A percentile compares a stretch with the other conserved stretches of the same genome.
These are phyloP conservation scores for Bombus breviceps DNA, from an alignment of 1,140 invertebrate genomes.

Conservation along the genomic window DNA sequence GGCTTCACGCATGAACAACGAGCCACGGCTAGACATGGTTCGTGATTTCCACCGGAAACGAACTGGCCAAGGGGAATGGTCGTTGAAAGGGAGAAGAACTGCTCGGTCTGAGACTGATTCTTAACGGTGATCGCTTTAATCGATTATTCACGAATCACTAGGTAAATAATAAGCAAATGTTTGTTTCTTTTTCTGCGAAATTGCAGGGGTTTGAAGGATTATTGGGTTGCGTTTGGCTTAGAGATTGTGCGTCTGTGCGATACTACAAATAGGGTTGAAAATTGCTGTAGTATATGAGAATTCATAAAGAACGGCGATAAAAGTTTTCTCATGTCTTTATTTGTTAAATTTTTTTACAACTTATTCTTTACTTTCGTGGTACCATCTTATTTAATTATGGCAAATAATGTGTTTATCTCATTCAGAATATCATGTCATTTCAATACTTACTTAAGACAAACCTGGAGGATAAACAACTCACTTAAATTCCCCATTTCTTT, in stretches of 20 bases:
- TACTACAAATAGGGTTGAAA: not conserved
- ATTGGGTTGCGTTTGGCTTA: not conserved
- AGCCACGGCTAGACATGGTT: conserved; percentile 59
- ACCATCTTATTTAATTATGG: no score
- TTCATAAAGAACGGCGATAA: not conserved
- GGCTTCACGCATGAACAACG: conserved; percentile 68
- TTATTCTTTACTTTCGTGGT: no score
- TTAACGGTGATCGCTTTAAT: not conserved
- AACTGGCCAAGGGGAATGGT: conserved; percentile 50
- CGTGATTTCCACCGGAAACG: conserved; percentile 67
- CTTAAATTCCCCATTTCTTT: no score
- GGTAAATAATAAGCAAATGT: not conserved
- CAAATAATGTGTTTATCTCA: no score
- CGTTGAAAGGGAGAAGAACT: not conserved
- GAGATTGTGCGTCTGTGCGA: not conserved
- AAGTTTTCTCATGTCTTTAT: not conserved
- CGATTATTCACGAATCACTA: conserved; percentile 2
- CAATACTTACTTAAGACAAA: no score
- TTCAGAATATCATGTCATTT: no score
- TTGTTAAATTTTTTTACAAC: not conserved
- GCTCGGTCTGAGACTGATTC: not conserved
- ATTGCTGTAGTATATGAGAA: not conserved
- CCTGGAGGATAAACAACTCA: no score
- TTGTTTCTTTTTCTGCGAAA: not conserved
- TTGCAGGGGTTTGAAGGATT: no score